phyloP scores from a whole-genome alignment of 2,797 vertebrate species.

The Bucorvus abyssinicus region DNA sequence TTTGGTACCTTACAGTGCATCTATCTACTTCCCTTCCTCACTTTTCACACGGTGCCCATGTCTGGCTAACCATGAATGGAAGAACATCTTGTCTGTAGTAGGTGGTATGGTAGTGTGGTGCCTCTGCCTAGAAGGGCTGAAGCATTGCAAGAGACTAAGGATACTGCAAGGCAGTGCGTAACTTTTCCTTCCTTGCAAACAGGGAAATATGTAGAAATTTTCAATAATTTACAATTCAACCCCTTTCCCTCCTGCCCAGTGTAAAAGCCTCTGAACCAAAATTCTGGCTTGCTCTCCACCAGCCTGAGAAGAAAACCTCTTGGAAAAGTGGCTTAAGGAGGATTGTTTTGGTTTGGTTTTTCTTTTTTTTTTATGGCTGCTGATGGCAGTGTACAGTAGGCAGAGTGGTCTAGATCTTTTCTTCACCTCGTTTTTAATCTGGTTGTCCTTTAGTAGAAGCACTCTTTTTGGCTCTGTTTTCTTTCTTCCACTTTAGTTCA shows the following conservation, averaged over 20 bases:
- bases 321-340: background rate
- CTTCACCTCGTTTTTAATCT: background rate
- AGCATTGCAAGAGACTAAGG: background rate
- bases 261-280: background rate
- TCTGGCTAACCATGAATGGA: background rate
- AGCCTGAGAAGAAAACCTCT: background rate
- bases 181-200: background rate
- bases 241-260: background rate
- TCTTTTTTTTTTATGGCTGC: background rate
- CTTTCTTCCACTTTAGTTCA: background rate
- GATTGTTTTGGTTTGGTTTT: background rate
- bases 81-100: background rate
- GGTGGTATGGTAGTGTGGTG: too few relatives aligned
- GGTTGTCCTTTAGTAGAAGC: background rate
- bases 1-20: background rate
- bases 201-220: background rate
- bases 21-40: background rate
- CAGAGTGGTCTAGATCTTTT: background rate
- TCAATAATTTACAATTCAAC: background rate
- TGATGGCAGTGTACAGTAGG: background rate
- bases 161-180: background rate
- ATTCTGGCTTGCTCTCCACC: background rate
- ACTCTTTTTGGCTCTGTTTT: background rate
- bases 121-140: background rate
- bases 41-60: background rate